Conservation (phyloP, 2,888 invertebrate species). For the Tachina fera region DNA sequence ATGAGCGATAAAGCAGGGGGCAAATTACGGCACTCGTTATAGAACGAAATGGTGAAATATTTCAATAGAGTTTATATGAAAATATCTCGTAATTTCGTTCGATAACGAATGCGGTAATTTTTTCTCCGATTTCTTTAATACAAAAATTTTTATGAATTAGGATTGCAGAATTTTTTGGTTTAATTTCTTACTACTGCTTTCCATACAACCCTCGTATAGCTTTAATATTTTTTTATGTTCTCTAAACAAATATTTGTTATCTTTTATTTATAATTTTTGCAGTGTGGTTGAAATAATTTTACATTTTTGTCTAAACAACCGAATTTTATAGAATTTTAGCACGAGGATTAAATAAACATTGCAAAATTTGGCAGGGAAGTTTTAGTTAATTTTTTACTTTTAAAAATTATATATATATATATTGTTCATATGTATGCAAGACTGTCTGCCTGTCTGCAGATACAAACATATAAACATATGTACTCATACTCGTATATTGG, state of each 20-base stretch:
- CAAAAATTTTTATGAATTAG: no score
- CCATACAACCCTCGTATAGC: neutral
- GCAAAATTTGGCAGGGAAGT: conserved; percentile 31
- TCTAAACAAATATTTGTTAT: neutral
- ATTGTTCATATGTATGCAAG: neutral
- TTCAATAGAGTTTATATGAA: no score
- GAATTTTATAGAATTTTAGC: conserved; percentile 50
- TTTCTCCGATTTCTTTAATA: no score
- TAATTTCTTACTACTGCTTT: neutral
- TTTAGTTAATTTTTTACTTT: conserved; percentile 1
- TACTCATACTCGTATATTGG: no score
- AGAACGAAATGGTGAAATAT: no score
- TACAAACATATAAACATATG: neutral
- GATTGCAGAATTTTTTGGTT: no score
- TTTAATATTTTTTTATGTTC: neutral
- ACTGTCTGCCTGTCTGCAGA: neutral
- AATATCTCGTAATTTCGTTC: no score
- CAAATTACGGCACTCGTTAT: no score
- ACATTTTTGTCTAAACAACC: conserved; percentile 32
- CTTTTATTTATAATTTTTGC: neutral
- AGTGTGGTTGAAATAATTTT: neutral
- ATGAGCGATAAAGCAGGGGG: no score
- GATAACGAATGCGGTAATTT: no score
- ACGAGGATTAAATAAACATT: neutral
- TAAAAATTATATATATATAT: neutral